Percentiles rank a stretch among this genome's conserved stretches.
phyloP scores from a whole-genome alignment of 2,888 invertebrate genomes.

The Philaethria dido region DNA sequence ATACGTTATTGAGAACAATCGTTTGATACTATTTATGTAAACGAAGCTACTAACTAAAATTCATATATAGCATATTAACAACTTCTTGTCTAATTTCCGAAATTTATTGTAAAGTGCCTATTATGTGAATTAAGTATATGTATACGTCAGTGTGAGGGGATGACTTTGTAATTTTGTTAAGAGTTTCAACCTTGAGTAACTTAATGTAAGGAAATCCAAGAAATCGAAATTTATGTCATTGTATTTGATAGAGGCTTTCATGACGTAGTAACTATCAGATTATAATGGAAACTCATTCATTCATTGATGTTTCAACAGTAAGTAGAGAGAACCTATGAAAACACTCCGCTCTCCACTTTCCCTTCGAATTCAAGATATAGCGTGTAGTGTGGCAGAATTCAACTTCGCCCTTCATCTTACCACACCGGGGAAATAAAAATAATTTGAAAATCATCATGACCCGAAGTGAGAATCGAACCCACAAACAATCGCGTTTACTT shows the following conservation, averaged over 20 bases:
- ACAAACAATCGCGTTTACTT: too few species aligned
- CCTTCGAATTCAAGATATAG: too few species aligned
- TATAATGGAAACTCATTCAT: too few species aligned
- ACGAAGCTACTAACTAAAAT: not conserved
- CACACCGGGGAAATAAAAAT: too few species aligned
- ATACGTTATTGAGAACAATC: conserved; percentile 13
- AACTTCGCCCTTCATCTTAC: too few species aligned
- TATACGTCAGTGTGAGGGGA: not conserved
- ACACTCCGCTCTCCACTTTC: too few species aligned
- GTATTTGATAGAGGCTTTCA: not conserved
- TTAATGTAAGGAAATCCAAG: not conserved
- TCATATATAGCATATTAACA: conserved; percentile 2
- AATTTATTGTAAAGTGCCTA: not conserved
- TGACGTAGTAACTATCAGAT: too few species aligned
- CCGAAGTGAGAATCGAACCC: too few species aligned
- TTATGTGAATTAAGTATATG: not conserved
- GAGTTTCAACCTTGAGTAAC: not conserved
- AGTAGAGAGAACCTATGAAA: too few species aligned
- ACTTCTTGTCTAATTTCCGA: conserved; percentile 6
- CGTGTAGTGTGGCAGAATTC: too few species aligned
- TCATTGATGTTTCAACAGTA: too few species aligned
- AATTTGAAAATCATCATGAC: too few species aligned
- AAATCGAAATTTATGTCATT: not conserved
- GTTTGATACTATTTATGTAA: conserved; percentile 17
- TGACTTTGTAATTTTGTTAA: not conserved